phyloP scores from a whole-genome alignment of 2,797 vertebrate genomes.

The Pipistrellus kuhlii region DNA sequence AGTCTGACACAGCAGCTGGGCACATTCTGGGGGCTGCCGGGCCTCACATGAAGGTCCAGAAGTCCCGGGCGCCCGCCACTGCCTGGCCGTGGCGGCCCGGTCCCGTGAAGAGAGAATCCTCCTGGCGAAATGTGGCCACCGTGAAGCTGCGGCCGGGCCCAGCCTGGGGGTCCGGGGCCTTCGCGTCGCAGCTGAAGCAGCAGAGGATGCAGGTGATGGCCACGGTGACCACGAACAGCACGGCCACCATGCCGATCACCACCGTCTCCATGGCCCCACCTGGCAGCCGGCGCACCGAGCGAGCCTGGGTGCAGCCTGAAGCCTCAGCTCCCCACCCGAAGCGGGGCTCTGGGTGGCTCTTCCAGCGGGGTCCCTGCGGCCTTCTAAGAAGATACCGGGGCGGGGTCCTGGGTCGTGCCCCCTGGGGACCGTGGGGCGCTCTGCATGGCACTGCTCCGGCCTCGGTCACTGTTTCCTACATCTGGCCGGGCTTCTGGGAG shows the following conservation, averaged over 20 bases:
- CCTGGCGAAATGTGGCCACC: conserved; percentile 62
- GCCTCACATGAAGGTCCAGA: conserved; percentile 75
- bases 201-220: conserved; percentile 76
- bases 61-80: neutral
- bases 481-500: neutral
- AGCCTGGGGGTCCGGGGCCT: conserved; percentile 41
- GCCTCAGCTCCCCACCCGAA: neutral
- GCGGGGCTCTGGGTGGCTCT: neutral
- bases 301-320: neutral
- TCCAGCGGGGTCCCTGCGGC: neutral
- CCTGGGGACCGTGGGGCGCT: rapidly evolving
- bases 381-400: neutral
- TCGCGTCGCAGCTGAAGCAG: conserved; percentile 74
- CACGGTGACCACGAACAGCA: conserved; percentile 68
- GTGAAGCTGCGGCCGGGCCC: conserved; percentile 68
- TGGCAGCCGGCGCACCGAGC: neutral
- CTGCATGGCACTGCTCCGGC: neutral
- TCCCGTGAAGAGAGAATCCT: conserved; percentile 56
- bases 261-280: conserved; percentile 61
- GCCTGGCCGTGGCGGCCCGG: neutral
- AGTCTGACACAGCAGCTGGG: neutral
- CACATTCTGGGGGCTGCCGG: neutral
- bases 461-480: neutral
- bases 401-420: neutral
- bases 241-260: conserved; percentile 71